Percentiles rank a stretch among this genome's conserved stretches.
These are phyloP conservation scores for Phataginus tricuspis DNA, from an alignment of 2,797 vertebrate genomes.

Conservation along the genomic window DNA sequence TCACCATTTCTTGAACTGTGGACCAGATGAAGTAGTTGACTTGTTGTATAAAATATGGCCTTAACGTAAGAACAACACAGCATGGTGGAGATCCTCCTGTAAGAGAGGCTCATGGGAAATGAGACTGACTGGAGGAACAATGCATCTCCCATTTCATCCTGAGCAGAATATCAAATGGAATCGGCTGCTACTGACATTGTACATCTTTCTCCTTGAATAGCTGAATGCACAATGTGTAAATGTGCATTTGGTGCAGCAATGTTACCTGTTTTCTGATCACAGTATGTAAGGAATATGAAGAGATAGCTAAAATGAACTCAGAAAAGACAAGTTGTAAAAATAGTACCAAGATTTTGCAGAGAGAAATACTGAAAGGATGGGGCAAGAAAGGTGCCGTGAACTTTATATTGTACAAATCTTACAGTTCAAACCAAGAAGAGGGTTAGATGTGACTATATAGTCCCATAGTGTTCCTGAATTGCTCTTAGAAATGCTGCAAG, in stretches of 20 bases:
- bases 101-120: neutral
- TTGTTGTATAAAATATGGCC: neutral
- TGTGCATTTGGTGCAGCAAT: neutral
- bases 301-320: neutral
- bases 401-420: neutral
- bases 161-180: neutral
- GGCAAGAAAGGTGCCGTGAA: neutral
- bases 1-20: neutral
- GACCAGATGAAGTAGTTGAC: neutral
- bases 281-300: neutral
- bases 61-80: too few species aligned
- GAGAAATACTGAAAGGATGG: neutral
- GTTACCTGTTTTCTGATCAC: neutral
- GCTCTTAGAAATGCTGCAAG: slow-evolving; percentile 43
- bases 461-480: neutral
- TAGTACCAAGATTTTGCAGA: neutral
- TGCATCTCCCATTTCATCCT: neutral
- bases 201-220: neutral
- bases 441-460: slow-evolving; percentile 27
- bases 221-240: neutral
- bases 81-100: neutral
- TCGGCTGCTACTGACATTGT: neutral
- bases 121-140: neutral
- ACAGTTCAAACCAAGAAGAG: slow-evolving; percentile 60
- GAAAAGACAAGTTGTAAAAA: neutral